Evolutionary conservation across 2,113 vertebrate genomes (phyloP).

Genomic region (Heterotilapia buettikoferi): DNA sequence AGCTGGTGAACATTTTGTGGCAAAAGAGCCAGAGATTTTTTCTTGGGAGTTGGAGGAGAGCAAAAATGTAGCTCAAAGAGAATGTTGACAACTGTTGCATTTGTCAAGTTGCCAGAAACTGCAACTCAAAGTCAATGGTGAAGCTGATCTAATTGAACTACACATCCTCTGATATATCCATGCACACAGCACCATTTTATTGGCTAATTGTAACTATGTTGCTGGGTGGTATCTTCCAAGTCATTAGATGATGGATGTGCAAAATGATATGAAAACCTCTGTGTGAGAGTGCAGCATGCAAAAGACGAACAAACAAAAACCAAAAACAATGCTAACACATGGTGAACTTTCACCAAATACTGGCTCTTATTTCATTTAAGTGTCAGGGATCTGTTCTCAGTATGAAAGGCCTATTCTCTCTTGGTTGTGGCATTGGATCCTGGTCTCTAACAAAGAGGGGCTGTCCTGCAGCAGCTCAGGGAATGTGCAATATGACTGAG

Average conservation of each 20-base stretch:
- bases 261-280: background rate
- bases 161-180: background rate
- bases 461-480: constrained; percentile 29
- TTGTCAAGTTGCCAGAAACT: background rate
- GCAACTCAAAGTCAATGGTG: background rate
- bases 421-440: background rate
- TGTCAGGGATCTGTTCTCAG: background rate
- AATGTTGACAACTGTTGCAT: background rate
- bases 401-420: background rate
- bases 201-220: background rate
- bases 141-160: background rate
- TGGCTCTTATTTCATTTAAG: background rate
- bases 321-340: background rate
- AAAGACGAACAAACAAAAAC: background rate
- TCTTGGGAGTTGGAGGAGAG: background rate
- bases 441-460: constrained; percentile 29
- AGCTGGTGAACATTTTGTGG: background rate
- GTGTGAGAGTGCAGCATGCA: background rate
- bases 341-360: background rate
- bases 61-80: background rate
- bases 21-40: background rate
- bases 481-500: constrained; percentile 51
- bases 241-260: background rate
- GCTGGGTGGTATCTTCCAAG: background rate
- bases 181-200: background rate